Percentiles rank a stretch among this genome's conserved stretches.
Evolutionary conservation across 2,888 invertebrate genomes (phyloP).

Genomic region (Andrena bucephala): DNA sequence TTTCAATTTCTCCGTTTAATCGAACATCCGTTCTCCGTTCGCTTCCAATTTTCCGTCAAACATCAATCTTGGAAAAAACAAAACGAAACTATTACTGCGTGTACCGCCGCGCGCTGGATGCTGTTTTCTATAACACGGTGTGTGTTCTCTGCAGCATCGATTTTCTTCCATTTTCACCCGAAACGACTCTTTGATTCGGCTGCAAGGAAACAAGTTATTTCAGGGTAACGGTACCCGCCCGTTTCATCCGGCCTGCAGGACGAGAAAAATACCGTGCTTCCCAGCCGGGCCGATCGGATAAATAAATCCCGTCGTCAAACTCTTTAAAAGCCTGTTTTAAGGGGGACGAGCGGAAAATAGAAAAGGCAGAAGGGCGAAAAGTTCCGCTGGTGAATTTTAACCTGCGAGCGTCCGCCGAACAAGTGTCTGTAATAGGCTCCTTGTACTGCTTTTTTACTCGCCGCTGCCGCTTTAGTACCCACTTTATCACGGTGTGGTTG

Average conservation of each 20-base stretch:
- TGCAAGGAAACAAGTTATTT: conserved; percentile 54
- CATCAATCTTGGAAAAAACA: conserved; percentile 13
- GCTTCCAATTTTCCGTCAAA: neutral
- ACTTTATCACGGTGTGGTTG: conserved; percentile 67
- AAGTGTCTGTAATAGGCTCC: conserved; percentile 68
- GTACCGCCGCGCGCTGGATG: neutral
- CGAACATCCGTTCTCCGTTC: neutral
- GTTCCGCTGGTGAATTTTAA: conserved; percentile 42
- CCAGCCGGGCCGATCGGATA: conserved; percentile 27
- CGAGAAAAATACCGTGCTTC: conserved; percentile 13
- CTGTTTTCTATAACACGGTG: conserved; percentile 28
- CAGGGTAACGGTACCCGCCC: conserved; percentile 37
- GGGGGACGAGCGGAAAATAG: neutral
- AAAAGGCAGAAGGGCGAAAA: conserved; percentile 5
- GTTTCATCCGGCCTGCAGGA: conserved; percentile 9
- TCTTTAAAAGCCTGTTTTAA: conserved; percentile 53
- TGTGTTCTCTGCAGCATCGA: neutral
- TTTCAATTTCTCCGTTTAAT: conserved; percentile 6
- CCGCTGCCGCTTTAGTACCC: conserved; percentile 62
- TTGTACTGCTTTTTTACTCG: conserved; percentile 48
- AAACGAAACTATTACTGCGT: conserved; percentile 17
- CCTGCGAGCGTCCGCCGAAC: conserved; percentile 50
- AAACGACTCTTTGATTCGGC: conserved; percentile 44
- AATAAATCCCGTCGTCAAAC: conserved; percentile 57
- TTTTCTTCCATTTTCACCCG: conserved; percentile 33